These are phyloP conservation scores for Drosophila mauritiana DNA, from an alignment of 1,140 invertebrate genomes.

Conservation along the genomic window DNA sequence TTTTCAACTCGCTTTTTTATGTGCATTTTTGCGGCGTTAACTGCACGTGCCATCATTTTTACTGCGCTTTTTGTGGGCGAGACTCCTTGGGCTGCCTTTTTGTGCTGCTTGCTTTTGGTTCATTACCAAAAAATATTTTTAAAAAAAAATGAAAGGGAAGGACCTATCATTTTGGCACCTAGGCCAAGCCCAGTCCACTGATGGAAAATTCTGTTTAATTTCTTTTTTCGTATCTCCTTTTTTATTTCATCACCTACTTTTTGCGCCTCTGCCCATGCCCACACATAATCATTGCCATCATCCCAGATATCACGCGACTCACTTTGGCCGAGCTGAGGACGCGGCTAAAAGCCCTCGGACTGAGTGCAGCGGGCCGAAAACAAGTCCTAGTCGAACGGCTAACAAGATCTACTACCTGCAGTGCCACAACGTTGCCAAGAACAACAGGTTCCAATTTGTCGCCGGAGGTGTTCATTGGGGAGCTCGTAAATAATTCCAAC, in stretches of 20 bases:
- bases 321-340: slow-evolving; percentile 66
- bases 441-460: slow-evolving; percentile 60
- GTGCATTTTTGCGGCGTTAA: slow-evolving; percentile 78
- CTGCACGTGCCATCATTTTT: slow-evolving; percentile 79
- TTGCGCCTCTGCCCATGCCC: slow-evolving; percentile 35
- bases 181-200: slow-evolving; percentile 31
- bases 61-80: slow-evolving; percentile 60
- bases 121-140: slow-evolving; percentile 26
- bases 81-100: slow-evolving; percentile 30
- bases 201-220: slow-evolving; percentile 39
- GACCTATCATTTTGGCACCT: slow-evolving; percentile 23
- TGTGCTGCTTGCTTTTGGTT: slow-evolving; percentile 52
- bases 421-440: neutral
- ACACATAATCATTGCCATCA: slow-evolving; percentile 24
- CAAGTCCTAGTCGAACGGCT: slow-evolving; percentile 69
- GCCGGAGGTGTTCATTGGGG: slow-evolving; percentile 26
- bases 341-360: slow-evolving; percentile 63
- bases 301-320: slow-evolving; percentile 61
- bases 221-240: slow-evolving; percentile 52
- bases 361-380: slow-evolving; percentile 66
- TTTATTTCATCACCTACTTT: slow-evolving; percentile 62
- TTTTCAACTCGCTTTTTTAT: slow-evolving; percentile 65
- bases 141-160: slow-evolving; percentile 12
- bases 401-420: slow-evolving; percentile 23
- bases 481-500: slow-evolving; percentile 57